Base-by-base conservation (phyloP, 2,113 vertebrate genomes). In the Psilopogon haemacephalus region DNA sequence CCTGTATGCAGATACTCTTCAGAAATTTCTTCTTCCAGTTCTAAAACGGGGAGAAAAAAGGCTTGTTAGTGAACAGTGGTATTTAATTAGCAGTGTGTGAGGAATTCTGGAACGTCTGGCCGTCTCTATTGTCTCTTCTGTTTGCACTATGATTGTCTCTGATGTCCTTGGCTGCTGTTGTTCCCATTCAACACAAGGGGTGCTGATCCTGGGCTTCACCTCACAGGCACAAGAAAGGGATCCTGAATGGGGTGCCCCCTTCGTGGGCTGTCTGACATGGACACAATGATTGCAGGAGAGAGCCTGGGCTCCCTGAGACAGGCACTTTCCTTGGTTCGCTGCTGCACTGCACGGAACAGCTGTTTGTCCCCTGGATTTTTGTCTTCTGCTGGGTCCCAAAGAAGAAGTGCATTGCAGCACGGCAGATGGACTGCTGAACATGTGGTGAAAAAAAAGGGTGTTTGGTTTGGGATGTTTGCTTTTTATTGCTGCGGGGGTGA, bases 71-170 rank as follows among this genome's bases (percentile, higher is more conserved):
- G 63, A 87, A 33, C 85, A 67, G 68, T 30, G 14, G 38, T 78
- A 9, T 79, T 89, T 70, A 83, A 76, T 76, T 85, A 58, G 32
- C 91, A 89, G 26, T 60, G 60, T 38, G 52, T 21, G 82, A 82
- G 18, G 54, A 88, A 84, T 84, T 90, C 72, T 73, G 75, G 60
- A 89, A 70, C 55, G 68, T 91, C 76, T 93, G 18, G 6, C 90
- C 86, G 70, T 69, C 19, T 88, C 86, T 83, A 44, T 89, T 93
- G 89, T 93, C 70, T 91, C 64, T 73, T 42, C 30, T 15, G 12
- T 81, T 91, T 88, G 44, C 42, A 4, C 67, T 88, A 0, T 2
- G 75, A 65, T 79, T 83, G 40, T 72, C 76, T 60, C 54, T 54
- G 30, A 17, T 75, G 76, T 30, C 69, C 42, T 46, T 67, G 73